Evolutionary conservation across 2,797 vertebrate species (phyloP).

Genomic region (Remorina albescens): DNA sequence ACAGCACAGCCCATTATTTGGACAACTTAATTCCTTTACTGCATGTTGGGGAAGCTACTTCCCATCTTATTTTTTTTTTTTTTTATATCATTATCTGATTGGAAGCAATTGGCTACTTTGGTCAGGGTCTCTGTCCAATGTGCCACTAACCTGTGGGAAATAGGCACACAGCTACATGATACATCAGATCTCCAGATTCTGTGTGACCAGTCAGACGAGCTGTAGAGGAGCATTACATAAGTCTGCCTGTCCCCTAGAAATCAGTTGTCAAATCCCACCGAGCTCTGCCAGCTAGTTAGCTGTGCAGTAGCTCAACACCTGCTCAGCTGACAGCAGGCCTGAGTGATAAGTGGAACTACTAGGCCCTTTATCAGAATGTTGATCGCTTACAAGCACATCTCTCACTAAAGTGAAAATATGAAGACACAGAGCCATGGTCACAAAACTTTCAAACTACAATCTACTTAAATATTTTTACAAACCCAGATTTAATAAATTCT

Average conservation of each 20-base stretch:
- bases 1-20: conserved; percentile 2
- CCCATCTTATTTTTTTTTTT: neutral
- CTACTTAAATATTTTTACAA: neutral
- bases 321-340: conserved; percentile 34
- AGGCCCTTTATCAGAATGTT: conserved; percentile 15
- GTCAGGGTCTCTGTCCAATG: neutral
- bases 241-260: conserved; percentile 16
- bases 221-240: conserved; percentile 5
- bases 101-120: neutral
- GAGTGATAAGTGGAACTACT: conserved; percentile 20
- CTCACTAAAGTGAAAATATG: neutral
- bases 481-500: neutral
- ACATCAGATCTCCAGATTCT: conserved; percentile 1
- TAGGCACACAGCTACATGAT: neutral
- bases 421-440: neutral
- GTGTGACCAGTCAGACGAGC: neutral
- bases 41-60: neutral
- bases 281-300: conserved; percentile 40
- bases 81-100: neutral
- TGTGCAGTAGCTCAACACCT: conserved; percentile 26
- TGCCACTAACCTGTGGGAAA: neutral
- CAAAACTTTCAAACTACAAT: neutral
- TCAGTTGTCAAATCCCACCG: conserved; percentile 28
- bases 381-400: neutral
- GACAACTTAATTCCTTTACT: neutral